Evolutionary conservation across 2,113 vertebrate species (phyloP).

Genomic region (Clarias batrachus): DNA sequence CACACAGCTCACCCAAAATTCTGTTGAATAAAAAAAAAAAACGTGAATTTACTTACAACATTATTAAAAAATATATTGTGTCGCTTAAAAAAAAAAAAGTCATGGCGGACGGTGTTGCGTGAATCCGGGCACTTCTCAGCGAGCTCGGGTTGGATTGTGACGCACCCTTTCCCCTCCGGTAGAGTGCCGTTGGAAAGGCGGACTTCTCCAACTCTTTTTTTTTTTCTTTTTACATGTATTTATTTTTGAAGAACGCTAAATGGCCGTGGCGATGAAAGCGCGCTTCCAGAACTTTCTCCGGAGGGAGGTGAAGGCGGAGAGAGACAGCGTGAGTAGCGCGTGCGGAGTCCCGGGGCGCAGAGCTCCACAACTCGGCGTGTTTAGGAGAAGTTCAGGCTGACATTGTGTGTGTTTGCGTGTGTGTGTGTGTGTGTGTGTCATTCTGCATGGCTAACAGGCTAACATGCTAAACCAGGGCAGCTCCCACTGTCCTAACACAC

Average conservation of each 20-base stretch:
- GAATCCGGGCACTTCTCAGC: background rate
- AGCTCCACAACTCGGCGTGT: background rate
- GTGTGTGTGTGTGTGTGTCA: background rate
- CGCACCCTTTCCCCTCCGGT: conserved; percentile 8
- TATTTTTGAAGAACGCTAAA: conserved; percentile 27
- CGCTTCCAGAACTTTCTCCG: conserved; percentile 61
- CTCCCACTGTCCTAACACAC: background rate
- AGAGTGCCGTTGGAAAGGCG: conserved; percentile 42
- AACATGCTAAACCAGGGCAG: conserved; percentile 19
- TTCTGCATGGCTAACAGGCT: background rate
- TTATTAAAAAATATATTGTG: background rate
- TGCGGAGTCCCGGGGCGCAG: background rate
- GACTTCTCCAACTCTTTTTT: conserved; percentile 31
- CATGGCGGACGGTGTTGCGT: background rate
- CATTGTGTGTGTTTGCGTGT: too few species aligned
- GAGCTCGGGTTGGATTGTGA: background rate
- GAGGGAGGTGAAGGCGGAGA: conserved; percentile 55
- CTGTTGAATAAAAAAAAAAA: too few species aligned
- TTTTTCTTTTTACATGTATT: conserved; percentile 29
- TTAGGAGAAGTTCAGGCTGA: conserved; percentile 23
- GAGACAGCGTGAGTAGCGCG: conserved; percentile 43
- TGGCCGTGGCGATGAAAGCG: conserved; percentile 61
- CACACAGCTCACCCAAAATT: too few species aligned
- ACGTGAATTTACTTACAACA: background rate
- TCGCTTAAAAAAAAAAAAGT: too few species aligned